Evolutionary conservation across 2,797 vertebrate genomes (phyloP).

Genomic region (Gymnocypris eckloni): DNA sequence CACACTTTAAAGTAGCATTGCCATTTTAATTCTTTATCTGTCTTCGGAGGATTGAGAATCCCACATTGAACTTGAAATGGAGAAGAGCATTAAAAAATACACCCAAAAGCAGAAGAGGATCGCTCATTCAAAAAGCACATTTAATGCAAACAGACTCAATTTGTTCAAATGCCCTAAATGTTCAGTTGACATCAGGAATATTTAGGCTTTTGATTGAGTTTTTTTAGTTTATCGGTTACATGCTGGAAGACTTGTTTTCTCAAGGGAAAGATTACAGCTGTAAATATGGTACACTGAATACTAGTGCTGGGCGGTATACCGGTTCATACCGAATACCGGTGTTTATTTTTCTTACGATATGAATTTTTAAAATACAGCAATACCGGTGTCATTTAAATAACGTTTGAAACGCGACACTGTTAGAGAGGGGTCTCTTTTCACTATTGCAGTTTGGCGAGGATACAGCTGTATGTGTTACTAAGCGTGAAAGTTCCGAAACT

Average conservation of each 20-base stretch:
- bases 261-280: background rate
- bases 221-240: background rate
- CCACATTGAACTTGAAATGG: background rate
- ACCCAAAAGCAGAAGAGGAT: background rate
- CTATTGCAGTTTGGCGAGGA: no score
- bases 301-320: no score
- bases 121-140: background rate
- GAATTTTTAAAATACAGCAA: no score
- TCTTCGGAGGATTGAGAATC: background rate
- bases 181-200: background rate
- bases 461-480: no score
- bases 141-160: background rate
- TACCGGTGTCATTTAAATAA: no score
- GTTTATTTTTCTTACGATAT: no score
- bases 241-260: background rate
- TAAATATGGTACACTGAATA: background rate
- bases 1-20: background rate
- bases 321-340: no score
- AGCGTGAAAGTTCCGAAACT: no score
- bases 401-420: no score
- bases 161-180: constrained; percentile 17
- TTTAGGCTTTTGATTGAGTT: background rate
- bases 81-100: background rate
- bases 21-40: constrained; percentile 4
- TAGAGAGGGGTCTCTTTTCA: no score